Base-by-base conservation (phyloP, 2,888 invertebrate genomes). In the Spilosoma lubricipeda region DNA sequence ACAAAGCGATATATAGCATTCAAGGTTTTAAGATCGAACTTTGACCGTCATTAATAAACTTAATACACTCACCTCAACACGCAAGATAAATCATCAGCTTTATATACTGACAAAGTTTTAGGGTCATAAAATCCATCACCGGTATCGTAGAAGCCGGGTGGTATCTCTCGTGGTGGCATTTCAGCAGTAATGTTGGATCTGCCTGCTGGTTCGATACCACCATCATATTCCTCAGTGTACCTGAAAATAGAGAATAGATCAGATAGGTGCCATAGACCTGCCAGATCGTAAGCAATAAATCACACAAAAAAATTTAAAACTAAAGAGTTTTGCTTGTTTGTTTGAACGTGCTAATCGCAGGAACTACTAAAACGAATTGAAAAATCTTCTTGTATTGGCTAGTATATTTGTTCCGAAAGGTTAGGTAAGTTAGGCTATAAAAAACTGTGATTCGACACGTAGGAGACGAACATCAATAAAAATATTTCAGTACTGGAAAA, bases 121-220 rank as follows among this genome's bases (percentile, higher is more conserved):
- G 97, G 96, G 81, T 97, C 95, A 86, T 96, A 98, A 86, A 97
- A 97, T 0, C 98, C 98, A 86, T 98, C 97, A 1, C 97, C 97
- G 0, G 97, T 96, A 84, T 98, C 98, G 85, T 97, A 98, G 85
- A 96, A 96, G 0, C 97, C 97, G 0, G 91, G 85, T 0, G 97
- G 97, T 56, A 98, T 96, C 0, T 89, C 83, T 45, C 96, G 92
- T 0, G 97, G 92, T 0, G 97, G 96, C 81, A 96, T 95, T 0
- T 92, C 91, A 15, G 97, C 96, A 0, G 97, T 97, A 70, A 97
- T 85, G 81, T 96, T 96, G 0, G 97, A 96, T 30, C 92, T 91
- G 0, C 97, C 97, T 3, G 97, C 97, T 0, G 98, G 97, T 82
- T 96, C 95, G 36, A 98, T 82, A 0, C 97, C 97, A 63, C 96